Evolutionary conservation across 37 sponge, comb jelly and placozoan species (phyloP).

Genomic region (Ephydatia muelleri): DNA sequence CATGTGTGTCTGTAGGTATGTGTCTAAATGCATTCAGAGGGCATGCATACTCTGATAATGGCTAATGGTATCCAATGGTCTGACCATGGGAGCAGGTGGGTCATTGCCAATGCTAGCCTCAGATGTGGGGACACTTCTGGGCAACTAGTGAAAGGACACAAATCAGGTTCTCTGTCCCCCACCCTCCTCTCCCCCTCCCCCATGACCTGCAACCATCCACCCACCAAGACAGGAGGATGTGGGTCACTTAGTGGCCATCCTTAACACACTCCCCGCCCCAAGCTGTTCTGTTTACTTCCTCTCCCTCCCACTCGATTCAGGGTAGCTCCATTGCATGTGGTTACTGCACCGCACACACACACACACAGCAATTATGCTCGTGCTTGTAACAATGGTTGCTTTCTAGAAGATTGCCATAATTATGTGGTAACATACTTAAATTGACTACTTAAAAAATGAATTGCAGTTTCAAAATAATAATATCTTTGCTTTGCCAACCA

Average conservation of each 20-base stretch:
- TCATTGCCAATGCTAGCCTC: not conserved
- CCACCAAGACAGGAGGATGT: not conserved
- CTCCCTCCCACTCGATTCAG: not conserved
- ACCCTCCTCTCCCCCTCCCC: not conserved
- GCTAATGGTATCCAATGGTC: too few relatives aligned
- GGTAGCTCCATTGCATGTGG: not conserved
- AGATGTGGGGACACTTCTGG: not conserved
- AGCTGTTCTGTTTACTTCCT: not conserved
- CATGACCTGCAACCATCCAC: not conserved
- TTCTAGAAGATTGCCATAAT: too few relatives aligned
- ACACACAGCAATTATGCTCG: too few relatives aligned
- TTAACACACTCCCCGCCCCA: too few relatives aligned
- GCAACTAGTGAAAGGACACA: not conserved
- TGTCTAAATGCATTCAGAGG: too few relatives aligned
- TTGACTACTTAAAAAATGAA: too few relatives aligned
- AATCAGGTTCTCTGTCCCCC: not conserved
- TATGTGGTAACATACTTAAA: too few relatives aligned
- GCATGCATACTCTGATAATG: too few relatives aligned
- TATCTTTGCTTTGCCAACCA: too few relatives aligned
- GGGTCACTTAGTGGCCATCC: not conserved
- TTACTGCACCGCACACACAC: not conserved
- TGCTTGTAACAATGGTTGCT: too few relatives aligned
- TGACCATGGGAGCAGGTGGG: not conserved
- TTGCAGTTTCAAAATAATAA: too few relatives aligned
- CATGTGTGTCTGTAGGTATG: conserved; percentile 1